Conservation (phyloP, 2,888 invertebrate genomes). For the Apamea crenata region DNA sequence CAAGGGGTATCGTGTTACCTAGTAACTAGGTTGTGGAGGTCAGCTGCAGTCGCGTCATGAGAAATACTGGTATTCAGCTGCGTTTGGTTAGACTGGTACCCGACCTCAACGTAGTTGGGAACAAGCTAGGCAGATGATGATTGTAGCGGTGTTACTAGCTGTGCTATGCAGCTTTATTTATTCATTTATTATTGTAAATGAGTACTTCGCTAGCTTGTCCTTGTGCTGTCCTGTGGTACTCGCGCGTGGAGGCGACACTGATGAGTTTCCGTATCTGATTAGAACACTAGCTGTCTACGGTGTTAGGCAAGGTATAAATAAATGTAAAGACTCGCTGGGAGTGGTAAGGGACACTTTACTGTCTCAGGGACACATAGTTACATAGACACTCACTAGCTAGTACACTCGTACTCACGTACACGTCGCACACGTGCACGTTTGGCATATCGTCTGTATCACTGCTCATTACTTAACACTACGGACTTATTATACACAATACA, state of each 20-base stretch:
- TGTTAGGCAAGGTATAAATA: conserved; percentile 16
- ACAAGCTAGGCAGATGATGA: not conserved
- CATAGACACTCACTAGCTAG: conserved; percentile 29
- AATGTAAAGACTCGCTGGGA: conserved; percentile 26
- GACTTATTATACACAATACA: conserved; percentile 10
- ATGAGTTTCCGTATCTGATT: not conserved
- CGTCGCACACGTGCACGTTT: conserved; percentile 4
- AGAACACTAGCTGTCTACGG: not conserved
- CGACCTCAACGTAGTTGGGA: not conserved
- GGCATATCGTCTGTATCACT: conserved; percentile 28
- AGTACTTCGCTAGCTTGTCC: no score
- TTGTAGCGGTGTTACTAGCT: not conserved
- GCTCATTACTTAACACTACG: conserved; percentile 12
- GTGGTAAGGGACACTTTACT: conserved; percentile 62
- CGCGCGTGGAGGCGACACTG: no score
- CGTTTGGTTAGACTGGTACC: not conserved
- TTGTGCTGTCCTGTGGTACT: no score
- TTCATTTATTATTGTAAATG: no score
- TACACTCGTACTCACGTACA: not conserved
- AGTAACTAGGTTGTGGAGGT: not conserved
- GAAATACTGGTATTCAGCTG: not conserved
- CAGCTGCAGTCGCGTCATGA: not conserved
- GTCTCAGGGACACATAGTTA: conserved; percentile 30
- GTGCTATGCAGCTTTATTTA: not conserved
- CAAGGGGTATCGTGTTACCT: not conserved